Evolutionary conservation across 2,888 invertebrate species (phyloP).

Genomic region (Sisyra terminalis): DNA sequence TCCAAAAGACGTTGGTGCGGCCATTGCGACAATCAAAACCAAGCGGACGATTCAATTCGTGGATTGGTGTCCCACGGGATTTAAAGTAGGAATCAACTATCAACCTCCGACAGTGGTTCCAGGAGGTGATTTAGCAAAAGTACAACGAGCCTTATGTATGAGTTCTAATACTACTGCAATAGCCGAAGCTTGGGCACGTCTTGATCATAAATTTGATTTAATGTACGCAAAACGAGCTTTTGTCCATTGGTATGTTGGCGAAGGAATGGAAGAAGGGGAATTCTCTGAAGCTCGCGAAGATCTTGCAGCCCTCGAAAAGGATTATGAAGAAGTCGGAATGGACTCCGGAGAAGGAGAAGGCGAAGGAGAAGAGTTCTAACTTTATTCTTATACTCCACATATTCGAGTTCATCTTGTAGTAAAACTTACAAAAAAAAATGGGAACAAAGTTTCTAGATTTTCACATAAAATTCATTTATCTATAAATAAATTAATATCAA

Average conservation of each 20-base stretch:
- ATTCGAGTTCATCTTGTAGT: too few relatives aligned
- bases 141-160: conserved; percentile 48
- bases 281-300: conserved; percentile 65
- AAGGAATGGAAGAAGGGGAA: conserved; percentile 67
- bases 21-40: conserved; percentile 36
- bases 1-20: conserved; percentile 31
- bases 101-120: conserved; percentile 30
- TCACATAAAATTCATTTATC: too few relatives aligned
- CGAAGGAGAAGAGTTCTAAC: conserved; percentile 18
- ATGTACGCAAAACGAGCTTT: conserved; percentile 54
- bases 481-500: too few relatives aligned
- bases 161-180: conserved; percentile 50
- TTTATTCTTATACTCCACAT: neutral
- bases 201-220: conserved; percentile 50
- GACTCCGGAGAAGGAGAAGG: conserved; percentile 36
- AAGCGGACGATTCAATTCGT: conserved; percentile 27
- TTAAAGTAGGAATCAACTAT: conserved; percentile 31
- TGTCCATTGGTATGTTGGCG: conserved; percentile 64
- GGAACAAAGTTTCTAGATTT: too few relatives aligned
- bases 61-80: conserved; percentile 26
- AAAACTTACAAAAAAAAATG: too few relatives aligned
- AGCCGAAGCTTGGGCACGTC: conserved; percentile 47
- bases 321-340: conserved; percentile 54
- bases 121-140: conserved; percentile 37
- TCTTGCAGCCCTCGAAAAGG: conserved; percentile 49